Evolutionary conservation across 2,113 vertebrate species (phyloP), one percentile per base, ranked within the genome.

Genomic region (Cranoglanis bouderius): DNA sequence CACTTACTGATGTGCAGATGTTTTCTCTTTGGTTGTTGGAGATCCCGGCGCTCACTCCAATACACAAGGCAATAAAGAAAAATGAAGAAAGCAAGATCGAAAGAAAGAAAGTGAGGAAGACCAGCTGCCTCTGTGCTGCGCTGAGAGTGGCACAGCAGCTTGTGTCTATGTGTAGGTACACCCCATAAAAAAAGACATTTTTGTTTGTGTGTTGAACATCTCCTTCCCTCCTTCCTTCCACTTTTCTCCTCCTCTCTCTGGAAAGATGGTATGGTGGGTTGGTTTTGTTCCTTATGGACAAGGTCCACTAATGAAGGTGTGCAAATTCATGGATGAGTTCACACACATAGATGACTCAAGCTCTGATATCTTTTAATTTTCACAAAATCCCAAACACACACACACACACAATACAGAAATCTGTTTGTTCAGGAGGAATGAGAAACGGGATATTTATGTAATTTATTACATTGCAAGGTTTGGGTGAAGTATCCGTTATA

Each of bases 211-310:
- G 81, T 81, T 89, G 80, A 59, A 83, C 93, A 92, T 92, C 88
- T 67, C 94, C 92, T 91, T 88, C 91, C 67, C 87, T 87, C 85
- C 61, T 38, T 49, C 57, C n/a, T 74, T 90, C 67, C 38, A 29
- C 51, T 26, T 67, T 53, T 81, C 77, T 85, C 77, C 82, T 59
- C 87, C 29, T 55, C 49, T 67, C 46, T 29, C 16, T 19, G 92
- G 18, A 49, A 32, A 67, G 16, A 40, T 18, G 40, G 46, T 7
- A 26, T 0, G 9, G 26, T 40, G 40, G 82, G 4, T 2, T 18
- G 35, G 51, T n/a, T 32, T 53, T 38, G 38, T 29, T 87, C 21
- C 26, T 70, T 67, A 13, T 5, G 18, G 61, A 84, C 59, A 12
- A 40, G 67, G n/a, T 74, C 18, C 55, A 49, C 38, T 46, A 6